phyloP scores from a whole-genome alignment of 1,140 invertebrate species.

The Drosophila nannoptera region DNA sequence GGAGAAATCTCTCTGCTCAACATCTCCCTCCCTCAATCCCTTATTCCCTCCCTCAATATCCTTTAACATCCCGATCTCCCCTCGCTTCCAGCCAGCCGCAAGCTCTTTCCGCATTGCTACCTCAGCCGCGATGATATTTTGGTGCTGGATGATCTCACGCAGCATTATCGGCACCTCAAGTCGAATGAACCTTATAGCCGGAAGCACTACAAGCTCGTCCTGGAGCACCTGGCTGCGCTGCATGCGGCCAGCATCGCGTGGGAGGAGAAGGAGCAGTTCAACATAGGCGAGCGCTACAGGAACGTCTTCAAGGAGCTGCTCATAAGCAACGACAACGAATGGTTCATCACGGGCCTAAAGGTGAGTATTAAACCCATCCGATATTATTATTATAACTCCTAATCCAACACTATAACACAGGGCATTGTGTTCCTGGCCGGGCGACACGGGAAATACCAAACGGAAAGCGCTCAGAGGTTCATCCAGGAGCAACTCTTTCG shows the following conservation, averaged over 20 bases:
- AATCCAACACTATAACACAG: neutral
- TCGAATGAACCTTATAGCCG: constrained; percentile 51
- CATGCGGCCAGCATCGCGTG: constrained; percentile 79
- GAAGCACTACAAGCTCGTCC: constrained; percentile 68
- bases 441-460: constrained; percentile 59
- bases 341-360: constrained; percentile 60
- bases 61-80: no score
- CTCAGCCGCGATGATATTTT: constrained; percentile 66
- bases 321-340: constrained; percentile 47
- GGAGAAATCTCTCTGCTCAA: no score
- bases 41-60: no score
- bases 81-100: constrained; percentile 41
- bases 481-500: constrained; percentile 67
- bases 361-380: constrained; percentile 20
- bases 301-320: constrained; percentile 51
- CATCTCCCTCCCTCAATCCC: no score
- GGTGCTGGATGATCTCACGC: constrained; percentile 78
- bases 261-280: constrained; percentile 54
- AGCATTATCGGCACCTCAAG: constrained; percentile 58
- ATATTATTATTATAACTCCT: no score
- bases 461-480: constrained; percentile 35
- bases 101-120: constrained; percentile 58
- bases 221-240: constrained; percentile 73
- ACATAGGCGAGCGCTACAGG: constrained; percentile 70
- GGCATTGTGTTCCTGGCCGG: constrained; percentile 59